phyloP scores from a whole-genome alignment of 2,888 invertebrate species.

The Aquatica leii region DNA sequence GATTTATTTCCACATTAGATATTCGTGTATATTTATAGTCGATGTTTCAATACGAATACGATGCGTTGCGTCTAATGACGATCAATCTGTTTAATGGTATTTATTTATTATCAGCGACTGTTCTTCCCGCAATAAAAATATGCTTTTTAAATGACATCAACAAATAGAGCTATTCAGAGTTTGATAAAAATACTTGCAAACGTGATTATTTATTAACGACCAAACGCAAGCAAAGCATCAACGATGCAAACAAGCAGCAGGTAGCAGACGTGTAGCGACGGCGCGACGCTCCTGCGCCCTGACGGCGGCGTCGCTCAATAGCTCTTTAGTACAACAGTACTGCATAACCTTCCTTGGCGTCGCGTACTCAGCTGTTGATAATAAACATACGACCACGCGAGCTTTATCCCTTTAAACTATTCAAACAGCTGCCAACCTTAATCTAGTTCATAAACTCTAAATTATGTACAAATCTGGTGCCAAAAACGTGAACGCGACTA shows the following conservation, averaged over 20 bases:
- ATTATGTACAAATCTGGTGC: slow-evolving; percentile 25
- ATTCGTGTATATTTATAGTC: too few relatives aligned
- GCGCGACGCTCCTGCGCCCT: slow-evolving; percentile 58
- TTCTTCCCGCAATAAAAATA: slow-evolving; percentile 1
- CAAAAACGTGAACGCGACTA: slow-evolving; percentile 23
- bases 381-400: slow-evolving; percentile 41
- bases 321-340: slow-evolving; percentile 58
- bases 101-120: background rate
- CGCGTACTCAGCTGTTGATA: slow-evolving; percentile 56
- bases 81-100: too few relatives aligned
- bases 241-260: slow-evolving; percentile 55
- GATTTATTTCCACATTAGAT: too few relatives aligned
- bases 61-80: too few relatives aligned
- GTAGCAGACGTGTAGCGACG: slow-evolving; percentile 57
- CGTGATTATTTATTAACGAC: slow-evolving; percentile 54
- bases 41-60: too few relatives aligned
- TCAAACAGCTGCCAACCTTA: slow-evolving; percentile 28
- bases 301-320: slow-evolving; percentile 60
- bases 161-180: slow-evolving; percentile 24
- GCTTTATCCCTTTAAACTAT: slow-evolving; percentile 23
- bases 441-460: slow-evolving; percentile 13
- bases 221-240: slow-evolving; percentile 49
- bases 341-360: slow-evolving; percentile 60
- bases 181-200: slow-evolving; percentile 48
- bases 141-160: slow-evolving; percentile 18